These are phyloP conservation scores for Drosophila cardini DNA, from an alignment of 1,140 invertebrate genomes.

Conservation along the genomic window DNA sequence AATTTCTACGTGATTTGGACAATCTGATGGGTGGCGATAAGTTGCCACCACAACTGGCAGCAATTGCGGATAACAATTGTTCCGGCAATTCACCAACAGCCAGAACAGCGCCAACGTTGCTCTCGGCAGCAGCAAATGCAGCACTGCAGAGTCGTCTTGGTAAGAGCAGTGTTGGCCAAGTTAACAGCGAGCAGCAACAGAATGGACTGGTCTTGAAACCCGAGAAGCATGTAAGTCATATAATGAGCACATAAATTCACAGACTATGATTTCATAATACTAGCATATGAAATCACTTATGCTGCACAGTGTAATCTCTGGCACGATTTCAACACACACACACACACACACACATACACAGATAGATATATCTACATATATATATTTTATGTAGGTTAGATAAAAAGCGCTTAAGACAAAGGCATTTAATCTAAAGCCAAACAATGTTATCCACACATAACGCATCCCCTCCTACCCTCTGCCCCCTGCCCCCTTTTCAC, in stretches of 20 bases:
- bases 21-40: conserved; percentile 79
- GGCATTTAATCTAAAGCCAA: conserved; percentile 77
- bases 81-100: conserved; percentile 66
- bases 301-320: conserved; percentile 57
- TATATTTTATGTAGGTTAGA: conserved; percentile 76
- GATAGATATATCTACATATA: conserved; percentile 16
- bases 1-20: conserved; percentile 83
- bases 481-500: not conserved
- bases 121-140: conserved; percentile 75
- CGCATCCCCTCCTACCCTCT: not conserved
- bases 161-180: conserved; percentile 46
- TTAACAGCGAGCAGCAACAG: conserved; percentile 49
- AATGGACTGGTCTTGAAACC: conserved; percentile 81
- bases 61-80: conserved; percentile 40
- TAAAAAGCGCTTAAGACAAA: conserved; percentile 74
- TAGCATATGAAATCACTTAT: conserved; percentile 45
- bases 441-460: conserved; percentile 77
- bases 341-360: conserved; percentile 47
- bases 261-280: conserved; percentile 64
- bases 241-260: conserved; percentile 52
- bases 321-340: conserved; percentile 57
- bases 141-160: conserved; percentile 74
- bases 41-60: conserved; percentile 63
- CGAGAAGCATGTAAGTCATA: conserved; percentile 83
- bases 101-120: conserved; percentile 71